Conservation (phyloP, 2,888 invertebrate genomes). For the Aspidiotus rigidus region DNA sequence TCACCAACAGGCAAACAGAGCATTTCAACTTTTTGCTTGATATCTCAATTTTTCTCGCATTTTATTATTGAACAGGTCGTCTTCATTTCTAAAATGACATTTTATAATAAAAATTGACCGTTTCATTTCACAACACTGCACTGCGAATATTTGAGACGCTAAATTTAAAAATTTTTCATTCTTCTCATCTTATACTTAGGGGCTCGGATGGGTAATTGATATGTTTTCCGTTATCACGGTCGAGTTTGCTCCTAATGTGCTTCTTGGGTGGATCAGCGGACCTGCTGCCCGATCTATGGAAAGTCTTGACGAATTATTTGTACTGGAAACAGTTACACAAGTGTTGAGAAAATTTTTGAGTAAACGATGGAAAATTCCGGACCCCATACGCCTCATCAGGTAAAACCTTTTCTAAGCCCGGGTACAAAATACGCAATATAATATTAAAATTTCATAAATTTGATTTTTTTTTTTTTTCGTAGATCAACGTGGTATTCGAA, state of each 20-base stretch:
- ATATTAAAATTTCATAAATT: no score
- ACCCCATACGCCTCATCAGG: conserved; percentile 49
- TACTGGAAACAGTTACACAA: conserved; percentile 48
- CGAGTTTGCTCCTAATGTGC: conserved; percentile 53
- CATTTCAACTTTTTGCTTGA: no score
- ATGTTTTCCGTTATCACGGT: conserved; percentile 60
- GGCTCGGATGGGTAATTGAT: conserved; percentile 51
- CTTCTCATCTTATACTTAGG: no score
- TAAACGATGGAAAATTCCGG: conserved; percentile 46
- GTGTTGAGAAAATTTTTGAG: conserved; percentile 51
- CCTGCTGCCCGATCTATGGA: conserved; percentile 55
- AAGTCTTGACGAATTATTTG: conserved; percentile 48
- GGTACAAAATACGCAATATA: no score
- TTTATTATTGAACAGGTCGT: no score
- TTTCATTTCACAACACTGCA: no score
- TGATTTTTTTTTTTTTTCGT: conserved; percentile 22
- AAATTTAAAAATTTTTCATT: no score
- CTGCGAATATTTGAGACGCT: no score
- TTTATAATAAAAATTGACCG: no score
- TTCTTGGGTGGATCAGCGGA: conserved; percentile 64
- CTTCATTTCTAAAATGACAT: no score
- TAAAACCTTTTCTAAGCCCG: conserved; percentile 39
- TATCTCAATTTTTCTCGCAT: no score
- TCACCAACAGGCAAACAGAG: no score
- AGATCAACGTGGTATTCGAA: conserved; percentile 65